Evolutionary conservation across 2,113 vertebrate species (phyloP), one percentile per base, ranked within the genome.

Genomic region (Microcebus murinus): DNA sequence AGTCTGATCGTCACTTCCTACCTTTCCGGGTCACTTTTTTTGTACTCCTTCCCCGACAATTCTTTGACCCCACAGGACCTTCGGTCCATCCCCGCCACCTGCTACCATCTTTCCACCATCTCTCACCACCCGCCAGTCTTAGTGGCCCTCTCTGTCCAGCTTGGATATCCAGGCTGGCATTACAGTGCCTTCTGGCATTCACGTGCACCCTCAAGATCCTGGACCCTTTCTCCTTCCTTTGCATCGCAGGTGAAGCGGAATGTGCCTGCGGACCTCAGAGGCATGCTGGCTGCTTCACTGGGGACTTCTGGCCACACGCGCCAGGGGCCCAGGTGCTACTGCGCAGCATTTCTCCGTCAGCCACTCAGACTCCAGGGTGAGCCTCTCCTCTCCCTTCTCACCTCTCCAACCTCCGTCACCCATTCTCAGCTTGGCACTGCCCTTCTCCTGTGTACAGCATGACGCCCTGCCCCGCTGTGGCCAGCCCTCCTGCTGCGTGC

Each of bases 401-500:
- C 7, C 15, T 45, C 86, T 29, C 31, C 6, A 4, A 27, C 42
- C n/a, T 34, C 31, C 25, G 13, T 1, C 1, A 23, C 4, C 6
- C 34, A 3, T 14, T n/a, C 39, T 52, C 0, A 3, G 61, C 48
- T 17, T 21, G 29, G 12, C 42, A 57, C 18, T 4, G 57, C 70
- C 1, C 1, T 36, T 34, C 27, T 34, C 68, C 45, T 2, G 8
- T 8, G 10, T 13, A 2, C 50, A 29, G 34, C 70, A 18, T 0
- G 57, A 3, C 1, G 4, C n/a, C 20, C 70, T 29, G 10, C 29
- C 8, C 0, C 5, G 3, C 7, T 20, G 76, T 29, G 39, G n/a
- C 36, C 36, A 21, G 34, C 21, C 48, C 13, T 8, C 6, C 55
- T 0, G 23, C 1, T 20, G 6, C 7, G 3, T 0, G 0, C 8